These are phyloP conservation scores for Hipparchia sbordonii DNA, from an alignment of 2,888 invertebrate species.

Conservation along the genomic window DNA sequence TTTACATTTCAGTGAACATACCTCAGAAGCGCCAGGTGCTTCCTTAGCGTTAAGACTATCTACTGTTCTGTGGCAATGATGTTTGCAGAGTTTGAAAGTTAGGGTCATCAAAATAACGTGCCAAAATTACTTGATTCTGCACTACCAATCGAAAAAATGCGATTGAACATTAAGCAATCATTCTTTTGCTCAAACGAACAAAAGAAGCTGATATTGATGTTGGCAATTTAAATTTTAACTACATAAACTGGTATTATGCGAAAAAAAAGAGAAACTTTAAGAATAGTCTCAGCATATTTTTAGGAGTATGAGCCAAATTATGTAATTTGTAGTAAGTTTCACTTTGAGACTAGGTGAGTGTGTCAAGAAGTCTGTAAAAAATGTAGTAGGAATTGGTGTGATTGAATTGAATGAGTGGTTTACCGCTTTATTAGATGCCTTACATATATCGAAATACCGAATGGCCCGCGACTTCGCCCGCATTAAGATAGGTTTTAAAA, in stretches of 20 bases:
- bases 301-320: constrained; percentile 71
- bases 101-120: constrained; percentile 63
- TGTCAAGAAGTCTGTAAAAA: constrained; percentile 56
- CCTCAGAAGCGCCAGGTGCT: constrained; percentile 73
- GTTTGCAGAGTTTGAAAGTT: constrained; percentile 46
- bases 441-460: constrained; percentile 50
- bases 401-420: constrained; percentile 56
- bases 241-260: constrained; percentile 36
- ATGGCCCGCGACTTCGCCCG: too few relatives aligned
- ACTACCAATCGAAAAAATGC: constrained; percentile 23
- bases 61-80: constrained; percentile 50
- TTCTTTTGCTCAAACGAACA: constrained; percentile 42
- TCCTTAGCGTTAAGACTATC: constrained; percentile 68
- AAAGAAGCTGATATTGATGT: constrained; percentile 36
- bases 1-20: constrained; percentile 54
- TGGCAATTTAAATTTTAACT: constrained; percentile 39
- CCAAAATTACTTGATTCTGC: constrained; percentile 57
- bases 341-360: constrained; percentile 48
- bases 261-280: constrained; percentile 44
- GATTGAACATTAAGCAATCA: constrained; percentile 34
- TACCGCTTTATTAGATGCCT: constrained; percentile 62
- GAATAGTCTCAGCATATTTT: constrained; percentile 65
- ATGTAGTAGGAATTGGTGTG: constrained; percentile 56
- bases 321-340: constrained; percentile 55
- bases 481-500: too few relatives aligned